These are phyloP conservation scores for Cynocephalus volans DNA, from an alignment of 2,113 vertebrate genomes.

Conservation along the genomic window DNA sequence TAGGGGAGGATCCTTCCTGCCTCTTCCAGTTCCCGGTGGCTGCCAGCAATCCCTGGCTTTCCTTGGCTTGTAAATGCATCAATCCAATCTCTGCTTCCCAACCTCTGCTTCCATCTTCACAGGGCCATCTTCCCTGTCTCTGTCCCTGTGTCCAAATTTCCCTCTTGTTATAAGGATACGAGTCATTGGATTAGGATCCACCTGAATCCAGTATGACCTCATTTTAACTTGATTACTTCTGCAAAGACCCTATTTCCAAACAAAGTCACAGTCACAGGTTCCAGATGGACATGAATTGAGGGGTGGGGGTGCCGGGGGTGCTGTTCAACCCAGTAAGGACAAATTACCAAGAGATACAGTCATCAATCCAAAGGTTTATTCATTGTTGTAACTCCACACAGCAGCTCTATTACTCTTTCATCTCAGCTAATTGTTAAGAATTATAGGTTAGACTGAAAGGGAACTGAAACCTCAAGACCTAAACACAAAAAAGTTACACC, in stretches of 20 bases:
- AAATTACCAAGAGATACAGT: background rate
- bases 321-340: background rate
- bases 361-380: background rate
- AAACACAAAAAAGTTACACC: background rate
- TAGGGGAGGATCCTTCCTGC: background rate
- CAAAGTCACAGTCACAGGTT: background rate
- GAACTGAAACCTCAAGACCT: background rate
- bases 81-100: background rate
- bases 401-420: rapidly evolving
- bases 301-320: background rate
- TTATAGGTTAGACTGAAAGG: background rate
- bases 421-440: background rate
- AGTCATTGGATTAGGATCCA: background rate
- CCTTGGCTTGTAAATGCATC: background rate
- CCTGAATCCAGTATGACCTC: background rate
- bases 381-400: background rate
- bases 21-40: background rate
- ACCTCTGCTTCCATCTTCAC: background rate
- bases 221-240: background rate
- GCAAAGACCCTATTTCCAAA: constrained; percentile 26
- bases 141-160: background rate
- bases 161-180: background rate
- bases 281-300: background rate
- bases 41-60: background rate
- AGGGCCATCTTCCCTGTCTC: background rate